Base-by-base conservation (phyloP, 2,797 vertebrate genomes). In the Remorina albescens region DNA sequence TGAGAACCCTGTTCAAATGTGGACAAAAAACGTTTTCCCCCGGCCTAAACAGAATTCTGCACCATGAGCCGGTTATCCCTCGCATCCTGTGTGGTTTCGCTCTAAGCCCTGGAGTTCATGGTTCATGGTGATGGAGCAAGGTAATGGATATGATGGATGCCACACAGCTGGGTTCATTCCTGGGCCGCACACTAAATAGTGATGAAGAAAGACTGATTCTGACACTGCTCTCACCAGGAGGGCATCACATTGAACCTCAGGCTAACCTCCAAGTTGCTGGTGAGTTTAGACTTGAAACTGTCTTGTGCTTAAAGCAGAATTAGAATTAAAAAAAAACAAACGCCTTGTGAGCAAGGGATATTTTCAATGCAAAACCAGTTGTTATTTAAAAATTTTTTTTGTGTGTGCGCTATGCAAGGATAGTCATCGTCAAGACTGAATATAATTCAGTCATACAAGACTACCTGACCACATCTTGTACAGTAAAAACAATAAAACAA, bases 91-190 rank as follows among this genome's bases (percentile, higher is more conserved):
- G 51, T 28, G 79, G 71, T 78, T 63, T 80, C 74, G 63, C 56
- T 76, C 36, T 70, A 11, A 66, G 37, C 69, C 75, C 74, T 47
- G 5, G 71, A 80, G 83, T 78, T 66, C 63, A 42, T 59, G 71
- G 76, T 74, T 86, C 60, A 56, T 39, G 58, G 71, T 67, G 70
- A 82, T 53, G 64, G 76, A 74, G 71, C 64, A 84, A 77, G 82
- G 85, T 81, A 81, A 86, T 80, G 81, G 84, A 88, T 81, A 83
- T 87, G 81, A 88, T 82, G 67, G 69, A 88, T 82, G 66, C 57
- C 68, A 44, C 58, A 70, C 62, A 69, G 73, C 67, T 63, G 71
- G 60, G 82, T 86, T 89, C 86, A 86, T 69, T 78, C 50, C 32
- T 67, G 36, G 86, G 71, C 25, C 82, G 70, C 34, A 42, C 55